Evolutionary conservation across 92 coral and sea anemone genomes (phyloP).

Genomic region (Meandrina meandrites): DNA sequence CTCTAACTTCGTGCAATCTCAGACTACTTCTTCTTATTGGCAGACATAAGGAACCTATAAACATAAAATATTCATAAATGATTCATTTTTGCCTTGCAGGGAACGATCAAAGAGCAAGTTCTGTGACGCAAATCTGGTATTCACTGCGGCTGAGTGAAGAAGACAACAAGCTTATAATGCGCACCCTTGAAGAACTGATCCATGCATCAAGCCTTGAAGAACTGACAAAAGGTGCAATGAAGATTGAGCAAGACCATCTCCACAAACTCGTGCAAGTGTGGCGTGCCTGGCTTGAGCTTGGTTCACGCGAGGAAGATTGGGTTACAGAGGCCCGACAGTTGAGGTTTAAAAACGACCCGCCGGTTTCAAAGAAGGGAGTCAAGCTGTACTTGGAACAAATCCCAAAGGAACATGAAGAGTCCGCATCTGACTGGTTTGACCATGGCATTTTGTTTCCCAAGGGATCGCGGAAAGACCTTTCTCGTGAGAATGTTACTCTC

Average conservation of each 20-base stretch:
- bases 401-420: conserved; percentile 50
- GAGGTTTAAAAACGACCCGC: conserved; percentile 11
- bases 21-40: too few relatives aligned
- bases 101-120: conserved; percentile 23
- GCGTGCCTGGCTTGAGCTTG: conserved; percentile 56
- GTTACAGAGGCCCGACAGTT: conserved; percentile 35
- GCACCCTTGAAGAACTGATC: conserved; percentile 47
- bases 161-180: conserved; percentile 27
- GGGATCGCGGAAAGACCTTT: neutral
- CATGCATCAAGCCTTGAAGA: conserved; percentile 33
- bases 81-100: neutral
- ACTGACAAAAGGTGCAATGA: conserved; percentile 54
- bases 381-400: conserved; percentile 31
- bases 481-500: conserved; percentile 62
- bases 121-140: conserved; percentile 78
- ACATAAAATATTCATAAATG: neutral
- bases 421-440: conserved; percentile 55
- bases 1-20: too few relatives aligned
- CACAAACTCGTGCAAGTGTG: conserved; percentile 47
- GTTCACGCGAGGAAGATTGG: conserved; percentile 32
- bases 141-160: conserved; percentile 50
- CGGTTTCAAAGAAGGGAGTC: conserved; percentile 29
- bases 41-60: too few relatives aligned
- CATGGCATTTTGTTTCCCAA: conserved; percentile 48
- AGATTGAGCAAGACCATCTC: conserved; percentile 39